Base-by-base conservation (phyloP, 2,113 vertebrate species). In the Solenodon paradoxus region DNA sequence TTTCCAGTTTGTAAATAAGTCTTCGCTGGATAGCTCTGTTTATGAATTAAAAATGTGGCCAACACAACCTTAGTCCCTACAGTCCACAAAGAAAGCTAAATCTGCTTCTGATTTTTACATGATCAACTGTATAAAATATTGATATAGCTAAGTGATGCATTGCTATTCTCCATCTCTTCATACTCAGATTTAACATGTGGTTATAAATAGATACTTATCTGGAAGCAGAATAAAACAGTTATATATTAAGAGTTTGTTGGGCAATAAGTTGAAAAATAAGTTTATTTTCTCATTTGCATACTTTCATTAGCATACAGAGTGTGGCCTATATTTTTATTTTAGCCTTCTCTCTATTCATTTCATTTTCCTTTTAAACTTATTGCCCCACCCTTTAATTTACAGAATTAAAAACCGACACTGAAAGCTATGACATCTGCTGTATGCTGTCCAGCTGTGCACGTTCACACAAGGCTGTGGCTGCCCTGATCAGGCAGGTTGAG, bases 201-300 rank as follows among this genome's bases (percentile, higher is more conserved):
- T 88, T 97, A 95, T 92, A 95, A 95, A 97, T 81, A 0, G 16
- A 86, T 32, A 64, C 1, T 95, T 47, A 92, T 55, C 64, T 81
- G 89, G 51, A 96, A 97, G 30, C 45, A 74, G 81, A 55, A 1
- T 28, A 66, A 94, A 97, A 96, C 3, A 68, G 93, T 96, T 42
- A 82, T 53, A 47, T 57, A 82, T 95, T 51, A 91, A 92, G 95
- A 93, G 92, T 80, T 96, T 87, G 89, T 86, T 96, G 85, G 55
- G 88, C 78, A 96, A 94, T 38, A 97, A 94, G 90, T 92, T 95
- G 35, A 28, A 96, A 96, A 98, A 80, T 97, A 92, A 93, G 9
- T 95, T 47, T 97, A 97, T 64, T 95, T 97, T 97, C 51, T 69
- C n/a, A n/a, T 59, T 81, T 12, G 92, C 35, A 49, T 3, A 72